Base-by-base conservation (phyloP, 2,888 invertebrate genomes). In the Dasysyrphus albostriatus region DNA sequence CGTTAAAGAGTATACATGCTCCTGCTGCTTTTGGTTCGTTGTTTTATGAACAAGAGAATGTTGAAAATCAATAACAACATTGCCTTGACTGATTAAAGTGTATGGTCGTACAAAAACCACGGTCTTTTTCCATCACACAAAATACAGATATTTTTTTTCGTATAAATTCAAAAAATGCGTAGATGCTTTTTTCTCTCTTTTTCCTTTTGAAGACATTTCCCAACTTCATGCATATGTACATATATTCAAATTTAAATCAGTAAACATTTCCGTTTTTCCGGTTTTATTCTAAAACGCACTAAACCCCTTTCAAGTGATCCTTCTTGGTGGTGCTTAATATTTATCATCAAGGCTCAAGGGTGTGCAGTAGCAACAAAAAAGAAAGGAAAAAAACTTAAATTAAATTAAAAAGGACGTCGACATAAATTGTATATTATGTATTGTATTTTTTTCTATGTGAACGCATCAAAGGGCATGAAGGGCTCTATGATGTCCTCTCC, bases 31-130 rank as follows among this genome's bases (percentile, higher is more conserved):
- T 39, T 70, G 24, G 49, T 32, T 82, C 47, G 69, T 58, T 65
- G 37, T 67, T 49, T 69, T 70, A 24, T 70, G 69, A 69, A 78
- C 47, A 74, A 32, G 74, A 75, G 54, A 82, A 74, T 59, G 74
- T 44, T 67, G 69, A 79, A 87, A 87, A 87, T 87, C 87, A 83
- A 87, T 87, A 87, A 70, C 75, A 74, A 69, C 76, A 65, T 83
- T 87, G 83, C 78, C 87, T 87, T 83, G 87, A 87, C 78, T 83
- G 78, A 79, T 83, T 83, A 83, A 87, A 83, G 78, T 54, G 44
- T 75, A 65, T 14, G 67, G 75, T 72, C 83, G 72, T 51, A 69
- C 70, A 29, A 70, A 82, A 65, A 78, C 44, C 56, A 82, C 63
- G 70, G 70, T 67, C 59, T 67, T 54, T 34, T 51, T 34, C 44